Conservation (phyloP, 2,113 vertebrate genomes). For the Holacanthus passer region DNA sequence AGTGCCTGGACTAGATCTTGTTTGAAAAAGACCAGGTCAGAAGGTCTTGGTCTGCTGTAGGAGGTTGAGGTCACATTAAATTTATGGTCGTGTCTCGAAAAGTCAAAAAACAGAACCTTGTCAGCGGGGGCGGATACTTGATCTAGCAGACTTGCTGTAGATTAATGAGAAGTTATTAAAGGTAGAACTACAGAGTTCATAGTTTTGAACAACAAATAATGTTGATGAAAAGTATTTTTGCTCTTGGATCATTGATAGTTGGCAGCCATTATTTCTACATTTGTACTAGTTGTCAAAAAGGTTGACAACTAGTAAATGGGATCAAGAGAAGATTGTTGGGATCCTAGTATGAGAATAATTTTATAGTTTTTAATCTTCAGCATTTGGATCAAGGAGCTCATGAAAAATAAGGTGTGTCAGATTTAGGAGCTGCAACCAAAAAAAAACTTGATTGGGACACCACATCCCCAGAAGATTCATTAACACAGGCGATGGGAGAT, state of each 20-base stretch:
- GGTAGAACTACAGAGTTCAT: background rate
- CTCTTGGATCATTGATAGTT: background rate
- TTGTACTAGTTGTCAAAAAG: background rate
- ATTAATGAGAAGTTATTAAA: background rate
- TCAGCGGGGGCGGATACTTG: background rate
- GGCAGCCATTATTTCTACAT: background rate
- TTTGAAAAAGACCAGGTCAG: no score
- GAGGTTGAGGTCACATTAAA: background rate
- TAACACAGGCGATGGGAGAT: background rate
- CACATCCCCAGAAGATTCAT: background rate
- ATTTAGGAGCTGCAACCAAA: background rate
- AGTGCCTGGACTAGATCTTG: background rate
- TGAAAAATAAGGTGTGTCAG: background rate
- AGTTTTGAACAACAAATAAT: background rate
- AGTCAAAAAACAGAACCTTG: background rate
- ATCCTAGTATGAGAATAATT: background rate
- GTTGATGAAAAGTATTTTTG: background rate
- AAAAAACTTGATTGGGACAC: background rate
- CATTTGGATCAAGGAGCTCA: background rate
- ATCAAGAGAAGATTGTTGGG: no score
- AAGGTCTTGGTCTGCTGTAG: background rate
- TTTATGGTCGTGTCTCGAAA: background rate
- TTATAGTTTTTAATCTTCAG: background rate
- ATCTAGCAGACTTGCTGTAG: background rate
- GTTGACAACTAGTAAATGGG: no score